Conservation (phyloP, 2,888 invertebrate species). For the Oligia strigilis region DNA sequence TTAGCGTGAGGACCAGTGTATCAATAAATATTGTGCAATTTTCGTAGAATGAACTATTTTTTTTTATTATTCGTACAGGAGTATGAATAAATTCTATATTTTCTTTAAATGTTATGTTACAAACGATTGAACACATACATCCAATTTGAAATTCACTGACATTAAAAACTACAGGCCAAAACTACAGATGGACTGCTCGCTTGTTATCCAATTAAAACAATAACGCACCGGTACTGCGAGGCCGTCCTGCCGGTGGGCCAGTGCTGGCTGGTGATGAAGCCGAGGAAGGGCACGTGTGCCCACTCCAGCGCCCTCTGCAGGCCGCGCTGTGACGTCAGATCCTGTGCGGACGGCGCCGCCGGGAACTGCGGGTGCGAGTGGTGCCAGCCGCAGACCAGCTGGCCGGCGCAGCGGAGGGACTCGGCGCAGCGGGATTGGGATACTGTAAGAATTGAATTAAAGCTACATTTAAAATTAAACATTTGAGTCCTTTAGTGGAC, state of each 20-base stretch:
- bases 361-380: slow-evolving; percentile 94
- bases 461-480: neutral
- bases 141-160: neutral
- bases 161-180: neutral
- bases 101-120: neutral
- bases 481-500: neutral
- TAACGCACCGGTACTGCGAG: slow-evolving; percentile 86
- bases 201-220: neutral
- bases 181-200: neutral
- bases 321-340: slow-evolving; percentile 92
- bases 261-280: slow-evolving; percentile 92
- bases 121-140: neutral
- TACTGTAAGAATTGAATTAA: slow-evolving; percentile 69
- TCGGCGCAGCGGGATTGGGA: slow-evolving; percentile 91
- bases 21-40: neutral
- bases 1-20: neutral
- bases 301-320: slow-evolving; percentile 85
- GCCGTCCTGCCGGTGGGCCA: slow-evolving; percentile 89
- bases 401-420: slow-evolving; percentile 84
- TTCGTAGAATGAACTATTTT: neutral
- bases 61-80: neutral
- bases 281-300: slow-evolving; percentile 89
- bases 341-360: slow-evolving; percentile 92
- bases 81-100: neutral
- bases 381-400: slow-evolving; percentile 93